These are phyloP conservation scores for Alauda arvensis DNA, from an alignment of 2,797 vertebrate species.

Conservation along the genomic window DNA sequence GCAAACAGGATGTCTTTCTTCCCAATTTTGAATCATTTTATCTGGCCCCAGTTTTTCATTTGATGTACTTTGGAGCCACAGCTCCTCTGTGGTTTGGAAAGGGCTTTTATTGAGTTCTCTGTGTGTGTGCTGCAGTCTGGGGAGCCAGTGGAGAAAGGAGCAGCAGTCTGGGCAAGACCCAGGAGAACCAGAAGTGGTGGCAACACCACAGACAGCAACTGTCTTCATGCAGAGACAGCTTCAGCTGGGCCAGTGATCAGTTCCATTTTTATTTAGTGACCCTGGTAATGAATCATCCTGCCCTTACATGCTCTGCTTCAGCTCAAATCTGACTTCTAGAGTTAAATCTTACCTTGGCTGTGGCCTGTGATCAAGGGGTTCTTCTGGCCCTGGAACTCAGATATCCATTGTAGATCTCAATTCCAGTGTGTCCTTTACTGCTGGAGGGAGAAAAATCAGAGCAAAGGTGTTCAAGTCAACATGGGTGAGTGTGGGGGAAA, in stretches of 20 bases:
- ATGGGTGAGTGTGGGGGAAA: not conserved
- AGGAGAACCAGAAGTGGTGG: not conserved
- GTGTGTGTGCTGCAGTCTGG: slow-evolving; percentile 21
- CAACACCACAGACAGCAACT: not conserved
- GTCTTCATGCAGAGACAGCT: not conserved
- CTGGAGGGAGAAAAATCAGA: not conserved
- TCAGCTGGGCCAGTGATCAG: not conserved
- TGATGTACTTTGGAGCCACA: slow-evolving; percentile 36
- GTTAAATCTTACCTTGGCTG: not conserved
- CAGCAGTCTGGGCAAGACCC: slow-evolving; percentile 30
- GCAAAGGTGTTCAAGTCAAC: not conserved
- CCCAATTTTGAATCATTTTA: slow-evolving; percentile 49
- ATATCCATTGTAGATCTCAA: fast-evolving
- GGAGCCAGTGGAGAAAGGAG: slow-evolving; percentile 12
- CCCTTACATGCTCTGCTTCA: not conserved
- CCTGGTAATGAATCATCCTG: not conserved
- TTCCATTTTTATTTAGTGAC: not conserved
- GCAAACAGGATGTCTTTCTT: slow-evolving; percentile 49
- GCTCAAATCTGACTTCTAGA: not conserved
- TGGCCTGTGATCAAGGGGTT: not conserved
- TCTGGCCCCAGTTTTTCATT: slow-evolving; percentile 37
- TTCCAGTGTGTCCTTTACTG: not conserved
- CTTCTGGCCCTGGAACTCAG: not conserved
- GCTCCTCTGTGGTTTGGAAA: slow-evolving; percentile 50
- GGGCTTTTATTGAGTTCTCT: slow-evolving; percentile 4